Conservation (phyloP, 2,113 vertebrate species). For the Heterotis niloticus region DNA sequence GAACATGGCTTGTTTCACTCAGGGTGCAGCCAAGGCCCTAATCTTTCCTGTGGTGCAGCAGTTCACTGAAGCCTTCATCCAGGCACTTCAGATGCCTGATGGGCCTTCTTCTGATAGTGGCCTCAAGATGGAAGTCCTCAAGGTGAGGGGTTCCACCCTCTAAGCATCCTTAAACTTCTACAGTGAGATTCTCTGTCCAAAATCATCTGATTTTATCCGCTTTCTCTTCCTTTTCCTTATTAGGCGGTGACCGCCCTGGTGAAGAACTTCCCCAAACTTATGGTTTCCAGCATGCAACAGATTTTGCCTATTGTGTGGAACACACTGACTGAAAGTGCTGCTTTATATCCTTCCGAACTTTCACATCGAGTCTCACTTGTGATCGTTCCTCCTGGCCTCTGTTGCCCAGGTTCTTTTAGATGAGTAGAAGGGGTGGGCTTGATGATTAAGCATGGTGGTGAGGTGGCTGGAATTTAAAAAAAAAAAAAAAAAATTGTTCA, state of each 20-base stretch:
- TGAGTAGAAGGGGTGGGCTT: neutral
- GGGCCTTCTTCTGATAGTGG: constrained; percentile 91
- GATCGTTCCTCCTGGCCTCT: neutral
- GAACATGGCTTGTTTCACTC: neutral
- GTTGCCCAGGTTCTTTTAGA: neutral
- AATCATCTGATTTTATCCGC: neutral
- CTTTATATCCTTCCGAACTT: constrained; percentile 84
- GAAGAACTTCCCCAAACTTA: constrained; percentile 96
- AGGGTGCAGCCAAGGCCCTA: constrained; percentile 92
- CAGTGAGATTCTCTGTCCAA: neutral
- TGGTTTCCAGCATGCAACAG: constrained; percentile 96
- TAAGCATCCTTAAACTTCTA: neutral
- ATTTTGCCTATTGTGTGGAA: constrained; percentile 97
- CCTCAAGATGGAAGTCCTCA: constrained; percentile 96
- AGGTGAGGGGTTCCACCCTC: constrained; percentile 62
- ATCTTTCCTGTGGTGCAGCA: constrained; percentile 97
- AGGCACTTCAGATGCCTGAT: constrained; percentile 91
- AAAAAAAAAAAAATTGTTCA: too few relatives aligned
- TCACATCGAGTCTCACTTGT: too few relatives aligned
- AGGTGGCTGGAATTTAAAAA: neutral
- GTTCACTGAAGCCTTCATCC: constrained; percentile 94
- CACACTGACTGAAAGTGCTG: constrained; percentile 92
- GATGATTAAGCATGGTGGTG: neutral
- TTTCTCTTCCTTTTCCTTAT: neutral
- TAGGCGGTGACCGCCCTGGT: constrained; percentile 94